Evolutionary conservation across 2,797 vertebrate genomes (phyloP), one percentile per base, ranked within the genome.

Genomic region (Pterois miles): DNA sequence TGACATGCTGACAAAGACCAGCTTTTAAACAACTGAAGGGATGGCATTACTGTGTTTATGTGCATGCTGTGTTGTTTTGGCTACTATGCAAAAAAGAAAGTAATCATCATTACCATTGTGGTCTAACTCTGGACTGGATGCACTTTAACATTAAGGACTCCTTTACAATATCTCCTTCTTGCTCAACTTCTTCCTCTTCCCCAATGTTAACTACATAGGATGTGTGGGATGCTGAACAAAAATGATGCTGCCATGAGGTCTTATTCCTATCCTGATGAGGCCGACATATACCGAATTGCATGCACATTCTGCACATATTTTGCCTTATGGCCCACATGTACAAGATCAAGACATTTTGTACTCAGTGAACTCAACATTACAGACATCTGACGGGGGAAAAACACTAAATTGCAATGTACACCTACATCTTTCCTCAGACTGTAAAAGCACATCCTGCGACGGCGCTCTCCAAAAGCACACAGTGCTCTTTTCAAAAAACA

Each of bases 401-500:
- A 78, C 0, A 46, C 29, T 59, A 27, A 83, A 72, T 20, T 62
- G 46, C 72, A 66, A 79, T 8, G 69, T 48, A 76, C 82, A 83
- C 82, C 84, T 84, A 64, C 83, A 76, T 71, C 72, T 88, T 79
- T 85, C 74, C 75, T 81, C 66, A 23, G 68, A 72, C 82, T 80
- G 68, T 87, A 82, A 87, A 90, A 84, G 67, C 82, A 85, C 54
- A 65, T 88, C 83, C 80, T 84, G 89, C 56, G 23, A 36, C 25
- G 83, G 78, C 33, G 25, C 62, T 66, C 67, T 89, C 85, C 86
- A 84, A 82, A 90, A 91, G 87, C 83, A 91, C 91, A 92, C 89
- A 86, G 81, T 53, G 89, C 84, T 90, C 87, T 82, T 91, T 88
- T 75, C 81, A 90, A 90, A 90, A 59, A 89, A 80, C 84, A 87